Percentiles rank a stretch among this genome's conserved stretches.
These are phyloP conservation scores for Pitta sordida DNA, from an alignment of 2,113 vertebrate species.

Conservation along the genomic window DNA sequence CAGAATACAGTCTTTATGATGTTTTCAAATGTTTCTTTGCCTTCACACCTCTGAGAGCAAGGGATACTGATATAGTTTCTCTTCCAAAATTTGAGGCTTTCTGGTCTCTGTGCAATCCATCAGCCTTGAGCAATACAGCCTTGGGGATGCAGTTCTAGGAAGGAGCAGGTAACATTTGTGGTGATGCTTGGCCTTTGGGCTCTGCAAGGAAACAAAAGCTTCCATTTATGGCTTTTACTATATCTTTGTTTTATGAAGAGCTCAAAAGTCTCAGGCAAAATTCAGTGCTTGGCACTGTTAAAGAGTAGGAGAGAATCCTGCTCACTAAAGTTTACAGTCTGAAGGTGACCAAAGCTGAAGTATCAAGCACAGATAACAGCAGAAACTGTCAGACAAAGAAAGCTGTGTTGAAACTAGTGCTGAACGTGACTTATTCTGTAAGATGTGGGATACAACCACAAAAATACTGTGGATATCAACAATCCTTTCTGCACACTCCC, in stretches of 20 bases:
- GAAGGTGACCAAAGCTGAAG: background rate
- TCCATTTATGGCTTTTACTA: background rate
- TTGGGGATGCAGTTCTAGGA: background rate
- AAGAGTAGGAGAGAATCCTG: background rate
- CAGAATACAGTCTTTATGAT: background rate
- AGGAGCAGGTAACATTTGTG: background rate
- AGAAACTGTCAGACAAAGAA: background rate
- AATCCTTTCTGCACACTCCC: background rate
- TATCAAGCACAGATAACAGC: background rate
- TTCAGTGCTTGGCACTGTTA: background rate
- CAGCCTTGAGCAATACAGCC: background rate
- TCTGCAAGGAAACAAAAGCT: background rate
- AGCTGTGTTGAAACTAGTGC: background rate
- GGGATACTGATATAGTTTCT: background rate
- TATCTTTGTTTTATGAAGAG: background rate
- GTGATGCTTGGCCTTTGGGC: background rate
- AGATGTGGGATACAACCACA: background rate
- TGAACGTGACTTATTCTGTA: background rate
- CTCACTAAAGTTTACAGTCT: background rate
- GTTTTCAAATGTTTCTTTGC: background rate
- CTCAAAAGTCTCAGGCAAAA: background rate
- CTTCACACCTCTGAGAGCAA: background rate
- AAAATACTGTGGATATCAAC: background rate
- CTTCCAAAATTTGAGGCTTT: background rate
- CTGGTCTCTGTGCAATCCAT: background rate